These are phyloP conservation scores for Monomorium pharaonis DNA, from an alignment of 1,140 invertebrate species.

Conservation along the genomic window DNA sequence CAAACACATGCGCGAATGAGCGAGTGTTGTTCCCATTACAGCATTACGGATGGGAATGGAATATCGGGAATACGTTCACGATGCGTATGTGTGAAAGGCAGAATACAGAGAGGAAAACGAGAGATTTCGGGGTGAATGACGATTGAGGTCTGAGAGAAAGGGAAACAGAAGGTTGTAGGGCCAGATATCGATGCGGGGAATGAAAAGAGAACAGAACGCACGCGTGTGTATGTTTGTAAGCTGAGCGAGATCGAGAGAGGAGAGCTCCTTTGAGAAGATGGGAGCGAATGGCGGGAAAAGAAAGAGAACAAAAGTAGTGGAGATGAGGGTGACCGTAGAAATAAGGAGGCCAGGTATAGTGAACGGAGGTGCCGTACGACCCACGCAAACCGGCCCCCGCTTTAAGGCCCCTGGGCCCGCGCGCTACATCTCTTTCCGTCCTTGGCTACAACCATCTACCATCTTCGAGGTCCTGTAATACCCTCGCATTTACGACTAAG, in stretches of 20 bases:
- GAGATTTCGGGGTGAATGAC: slow-evolving; percentile 42
- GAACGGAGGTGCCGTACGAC: slow-evolving; percentile 77
- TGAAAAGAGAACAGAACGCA: slow-evolving; percentile 19
- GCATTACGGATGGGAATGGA: slow-evolving; percentile 60
- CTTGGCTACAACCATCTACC: slow-evolving; percentile 61
- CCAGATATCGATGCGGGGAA: slow-evolving; percentile 12
- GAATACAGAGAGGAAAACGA: slow-evolving; percentile 52
- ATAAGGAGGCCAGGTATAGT: slow-evolving; percentile 61
- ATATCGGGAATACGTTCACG: slow-evolving; percentile 70
- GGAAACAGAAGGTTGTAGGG: neutral
- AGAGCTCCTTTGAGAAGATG: slow-evolving; percentile 27
- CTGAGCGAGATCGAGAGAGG: neutral
- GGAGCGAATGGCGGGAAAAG: neutral
- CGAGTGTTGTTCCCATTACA: slow-evolving; percentile 29
- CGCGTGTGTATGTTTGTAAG: neutral
- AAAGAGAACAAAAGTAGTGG: neutral
- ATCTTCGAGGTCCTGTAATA: slow-evolving; percentile 76
- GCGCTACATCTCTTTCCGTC: slow-evolving; percentile 60
- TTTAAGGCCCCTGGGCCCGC: slow-evolving; percentile 64
- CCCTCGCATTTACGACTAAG: slow-evolving; percentile 76
- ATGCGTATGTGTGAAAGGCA: slow-evolving; percentile 52
- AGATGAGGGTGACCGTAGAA: slow-evolving; percentile 43
- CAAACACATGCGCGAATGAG: slow-evolving; percentile 2
- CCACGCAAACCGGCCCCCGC: slow-evolving; percentile 78
- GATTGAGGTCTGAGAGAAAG: neutral